Conservation (phyloP, 2,797 vertebrate species). For the Poecile montanus region DNA sequence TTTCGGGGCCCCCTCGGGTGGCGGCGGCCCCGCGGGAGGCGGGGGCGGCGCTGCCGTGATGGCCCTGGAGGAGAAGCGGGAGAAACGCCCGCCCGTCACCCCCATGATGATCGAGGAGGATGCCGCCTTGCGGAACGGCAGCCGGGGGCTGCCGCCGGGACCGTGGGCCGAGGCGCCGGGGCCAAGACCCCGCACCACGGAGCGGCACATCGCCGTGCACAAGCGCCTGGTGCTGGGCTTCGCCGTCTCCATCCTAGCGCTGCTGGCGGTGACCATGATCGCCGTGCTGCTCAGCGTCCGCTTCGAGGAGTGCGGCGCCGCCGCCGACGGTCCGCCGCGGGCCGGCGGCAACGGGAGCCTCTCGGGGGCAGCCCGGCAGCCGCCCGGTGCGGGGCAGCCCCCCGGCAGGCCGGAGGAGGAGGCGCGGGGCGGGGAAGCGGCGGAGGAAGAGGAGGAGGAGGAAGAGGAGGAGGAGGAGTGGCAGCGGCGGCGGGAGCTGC, state of each 20-base stretch:
- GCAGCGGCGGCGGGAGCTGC: constrained; percentile 53
- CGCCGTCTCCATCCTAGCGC: constrained; percentile 89
- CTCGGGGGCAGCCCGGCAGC: constrained; percentile 63
- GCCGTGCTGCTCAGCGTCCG: constrained; percentile 89
- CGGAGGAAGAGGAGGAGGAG: constrained; percentile 23
- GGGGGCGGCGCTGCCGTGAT: constrained; percentile 74
- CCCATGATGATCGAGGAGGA: constrained; percentile 86
- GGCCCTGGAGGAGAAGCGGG: constrained; percentile 77
- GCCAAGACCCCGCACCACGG: constrained; percentile 88
- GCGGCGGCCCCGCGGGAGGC: constrained; percentile 60
- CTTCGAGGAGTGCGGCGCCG: constrained; percentile 85
- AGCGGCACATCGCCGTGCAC: constrained; percentile 90
- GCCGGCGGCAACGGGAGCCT: constrained; percentile 65
- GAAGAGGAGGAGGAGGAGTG: constrained; percentile 58
- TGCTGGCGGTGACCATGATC: constrained; percentile 88
- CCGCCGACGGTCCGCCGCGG: constrained; percentile 48
- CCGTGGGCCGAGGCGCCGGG: constrained; percentile 85
- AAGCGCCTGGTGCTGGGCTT: constrained; percentile 89
- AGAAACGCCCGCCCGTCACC: constrained; percentile 71
- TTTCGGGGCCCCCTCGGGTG: constrained; percentile 37
- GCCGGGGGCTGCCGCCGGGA: constrained; percentile 75
- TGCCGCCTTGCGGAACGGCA: constrained; percentile 84
- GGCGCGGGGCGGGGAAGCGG: constrained; percentile 34
- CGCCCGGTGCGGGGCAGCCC: constrained; percentile 15
- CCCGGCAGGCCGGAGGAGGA: neutral